Base-by-base conservation (phyloP, 2,797 vertebrate species). In the Vipera ursinii region DNA sequence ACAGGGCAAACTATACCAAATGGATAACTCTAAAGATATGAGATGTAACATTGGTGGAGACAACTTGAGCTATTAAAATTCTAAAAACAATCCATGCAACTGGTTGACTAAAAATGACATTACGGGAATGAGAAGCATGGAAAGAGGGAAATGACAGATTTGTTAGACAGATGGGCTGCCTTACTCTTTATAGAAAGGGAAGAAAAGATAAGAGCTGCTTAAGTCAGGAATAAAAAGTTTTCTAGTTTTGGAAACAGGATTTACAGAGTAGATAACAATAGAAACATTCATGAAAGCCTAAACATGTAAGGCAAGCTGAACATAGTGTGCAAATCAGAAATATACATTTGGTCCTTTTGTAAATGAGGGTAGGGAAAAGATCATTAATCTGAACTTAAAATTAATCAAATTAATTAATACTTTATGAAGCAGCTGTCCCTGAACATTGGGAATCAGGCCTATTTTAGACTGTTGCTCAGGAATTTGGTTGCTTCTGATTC, bases 91-190 rank as follows among this genome's bases (percentile, higher is more conserved):
- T 44, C n/a, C 15, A 60, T 93, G 26, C 56, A 88, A 82, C 86
- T 93, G 86, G 89, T 56, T 91, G 86, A 93, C 92, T 93, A 93
- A 91, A 91, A 93, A 93, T 93, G 92, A 91, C 92, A 87, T 90
- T 90, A 44, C 65, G 57, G 48, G 89, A 93, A 93, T 93, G 89
- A 91, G 32, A 91, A 69, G 89, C 86, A 88, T 91, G 92, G 89
- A 88, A 93, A 93, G 92, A 93, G 82, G 92, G 92, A 93, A 93
- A 93, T 93, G 92, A 93, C 92, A 93, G 92, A 93, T 93, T 93
- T 93, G 89, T 88, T 93, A 85, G 65, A 93, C 92, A 93, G 92
- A 93, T 93, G 92, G 92, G n/a, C 89, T 91, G 92, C 63, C 92
- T 93, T 91, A 91, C 89, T 93, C 89, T 93, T 93, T 93, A 82